These are phyloP conservation scores for Xestia rhomboidea DNA, from an alignment of 2,888 invertebrate genomes.

Conservation along the genomic window DNA sequence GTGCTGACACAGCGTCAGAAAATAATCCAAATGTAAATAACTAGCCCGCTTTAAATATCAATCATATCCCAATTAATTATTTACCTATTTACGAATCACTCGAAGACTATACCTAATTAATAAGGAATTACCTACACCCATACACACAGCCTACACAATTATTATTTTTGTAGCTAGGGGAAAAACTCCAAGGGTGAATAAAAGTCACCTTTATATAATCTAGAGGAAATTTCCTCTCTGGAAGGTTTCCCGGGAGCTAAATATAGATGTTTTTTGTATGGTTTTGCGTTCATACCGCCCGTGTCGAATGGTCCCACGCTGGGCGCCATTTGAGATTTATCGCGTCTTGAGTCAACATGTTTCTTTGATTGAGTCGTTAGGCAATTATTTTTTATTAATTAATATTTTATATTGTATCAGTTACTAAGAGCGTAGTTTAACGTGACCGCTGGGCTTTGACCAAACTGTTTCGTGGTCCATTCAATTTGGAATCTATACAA, in stretches of 20 bases:
- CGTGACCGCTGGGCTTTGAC: not conserved
- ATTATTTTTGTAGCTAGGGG: conserved; percentile 14
- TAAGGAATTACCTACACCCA: not conserved
- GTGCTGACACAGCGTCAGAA: too few species aligned
- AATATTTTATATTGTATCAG: not conserved
- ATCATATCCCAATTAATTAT: not conserved
- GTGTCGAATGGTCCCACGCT: conserved; percentile 18
- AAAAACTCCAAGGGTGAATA: conserved; percentile 12
- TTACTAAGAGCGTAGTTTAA: not conserved
- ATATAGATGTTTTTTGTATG: conserved; percentile 22
- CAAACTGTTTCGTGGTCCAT: not conserved
- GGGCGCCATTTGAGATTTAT: conserved; percentile 42
- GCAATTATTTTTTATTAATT: not conserved
- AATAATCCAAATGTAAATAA: too few species aligned
- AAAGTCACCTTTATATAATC: conserved; percentile 21
- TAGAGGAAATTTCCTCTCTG: conserved; percentile 7
- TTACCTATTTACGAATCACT: not conserved
- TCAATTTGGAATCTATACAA: conserved; percentile 3
- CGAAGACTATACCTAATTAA: not conserved
- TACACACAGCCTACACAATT: not conserved
- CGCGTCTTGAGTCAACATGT: not conserved
- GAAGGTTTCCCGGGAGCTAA: not conserved
- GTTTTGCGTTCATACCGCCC: not conserved
- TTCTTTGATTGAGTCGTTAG: not conserved
- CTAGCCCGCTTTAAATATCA: too few species aligned